These are phyloP conservation scores for Lithosia quadra DNA, from an alignment of 2,888 invertebrate genomes.

Conservation along the genomic window DNA sequence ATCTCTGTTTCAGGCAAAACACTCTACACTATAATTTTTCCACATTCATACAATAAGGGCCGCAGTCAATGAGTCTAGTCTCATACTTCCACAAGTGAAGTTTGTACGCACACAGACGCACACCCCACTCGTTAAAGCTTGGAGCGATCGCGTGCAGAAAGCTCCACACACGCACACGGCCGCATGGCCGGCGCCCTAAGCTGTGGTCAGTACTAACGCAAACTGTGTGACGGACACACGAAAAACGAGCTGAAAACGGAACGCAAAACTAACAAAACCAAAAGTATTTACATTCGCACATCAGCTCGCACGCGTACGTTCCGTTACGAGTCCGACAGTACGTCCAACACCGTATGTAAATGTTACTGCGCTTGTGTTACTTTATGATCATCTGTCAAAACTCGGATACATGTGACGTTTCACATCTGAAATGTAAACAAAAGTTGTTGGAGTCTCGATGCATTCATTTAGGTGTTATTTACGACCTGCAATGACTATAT, in stretches of 20 bases:
- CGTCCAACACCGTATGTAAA: conserved; percentile 75
- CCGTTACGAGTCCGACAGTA: conserved; percentile 48
- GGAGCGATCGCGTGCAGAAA: conserved; percentile 85
- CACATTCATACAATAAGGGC: conserved; percentile 87
- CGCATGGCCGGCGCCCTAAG: conserved; percentile 85
- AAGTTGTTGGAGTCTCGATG: conserved; percentile 71
- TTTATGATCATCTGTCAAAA: conserved; percentile 85
- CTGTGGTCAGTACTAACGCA: conserved; percentile 87
- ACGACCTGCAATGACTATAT: conserved; percentile 72
- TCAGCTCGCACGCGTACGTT: conserved; percentile 44
- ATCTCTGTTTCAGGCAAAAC: conserved; percentile 83
- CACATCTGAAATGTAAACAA: conserved; percentile 84
- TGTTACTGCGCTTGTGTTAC: conserved; percentile 78
- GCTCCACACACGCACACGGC: conserved; percentile 84
- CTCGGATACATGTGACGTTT: conserved; percentile 84
- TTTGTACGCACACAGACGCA: conserved; percentile 77
- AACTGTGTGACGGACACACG: conserved; percentile 87
- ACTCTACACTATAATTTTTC: conserved; percentile 85
- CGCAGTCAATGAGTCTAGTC: conserved; percentile 87
- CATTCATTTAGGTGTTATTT: conserved; percentile 76
- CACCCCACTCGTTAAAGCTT: conserved; percentile 81
- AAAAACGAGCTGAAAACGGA: conserved; percentile 85
- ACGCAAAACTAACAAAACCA: conserved; percentile 77
- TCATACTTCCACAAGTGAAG: conserved; percentile 82
- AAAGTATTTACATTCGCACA: conserved; percentile 61